Evolutionary conservation across 35 echinoderm and acorn worm species (phyloP), one percentile per base, ranked within the genome.

Genomic region (Holothuria glaberrima): DNA sequence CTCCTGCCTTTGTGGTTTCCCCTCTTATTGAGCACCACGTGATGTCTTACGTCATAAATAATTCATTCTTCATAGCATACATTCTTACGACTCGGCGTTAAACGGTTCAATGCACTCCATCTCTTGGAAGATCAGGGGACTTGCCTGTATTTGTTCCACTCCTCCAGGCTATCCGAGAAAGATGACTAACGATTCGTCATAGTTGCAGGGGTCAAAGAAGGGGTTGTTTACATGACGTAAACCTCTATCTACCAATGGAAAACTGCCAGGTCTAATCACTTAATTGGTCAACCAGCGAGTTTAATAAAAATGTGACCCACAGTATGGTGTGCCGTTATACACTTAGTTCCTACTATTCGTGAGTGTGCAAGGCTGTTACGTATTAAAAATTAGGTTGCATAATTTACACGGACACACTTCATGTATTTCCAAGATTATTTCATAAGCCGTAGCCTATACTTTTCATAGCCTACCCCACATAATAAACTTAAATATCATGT

Each of bases 51-150:
- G 74, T 78, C 74, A 78, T 52, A 52, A 24, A 33, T 27, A 78
- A 78, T 78, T 78, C 74, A 78, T 78, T 48, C 74, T 35, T 78
- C 74, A 48, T 78, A 78, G 74, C 74, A 35, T 27, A 48, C 74
- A 78, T 78, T 78, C 74, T 78, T 78, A 78, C 35, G 38, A 52
- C 50, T 41, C 10, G 21, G 22, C 44, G 24, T 3, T 21, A 26
- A n/a, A 22, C 16, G 50, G 74, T 78, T 78, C 74, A 78, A 50
- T 52, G 74, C 26, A 78, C 74, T 78, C 38, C 3, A 54, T 54
- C 10, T 17, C 50, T 17, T 9, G 50, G 16, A 54, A 54, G 0
- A 54, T 54, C 50, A 54, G 16, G 50, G 50, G 50, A 14, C 50
- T 54, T 17, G 5, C 50, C 16, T 54, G 16, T 2, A 12, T 17